phyloP scores from a whole-genome alignment of 2,113 vertebrate genomes.

The Mesitornis unicolor region DNA sequence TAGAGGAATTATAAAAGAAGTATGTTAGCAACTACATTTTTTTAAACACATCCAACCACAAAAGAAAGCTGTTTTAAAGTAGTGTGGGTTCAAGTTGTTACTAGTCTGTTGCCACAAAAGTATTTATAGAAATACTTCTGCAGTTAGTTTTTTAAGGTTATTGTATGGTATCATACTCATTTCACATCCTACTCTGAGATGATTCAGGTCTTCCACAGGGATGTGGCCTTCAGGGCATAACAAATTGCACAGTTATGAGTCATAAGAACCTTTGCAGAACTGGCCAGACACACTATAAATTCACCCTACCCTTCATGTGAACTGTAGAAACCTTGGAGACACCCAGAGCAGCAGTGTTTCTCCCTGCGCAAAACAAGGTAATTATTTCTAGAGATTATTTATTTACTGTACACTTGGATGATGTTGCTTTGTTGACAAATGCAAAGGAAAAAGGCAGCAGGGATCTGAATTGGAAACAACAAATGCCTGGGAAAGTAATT shows the following conservation, averaged over 20 bases:
- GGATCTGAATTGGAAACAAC: neutral
- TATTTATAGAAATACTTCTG: slow-evolving; percentile 2
- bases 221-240: slow-evolving; percentile 4
- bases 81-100: neutral
- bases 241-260: slow-evolving; percentile 24
- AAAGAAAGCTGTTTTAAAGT: neutral
- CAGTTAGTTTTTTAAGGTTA: slow-evolving; percentile 11
- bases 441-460: neutral
- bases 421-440: neutral
- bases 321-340: slow-evolving; percentile 16
- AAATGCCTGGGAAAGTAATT: neutral
- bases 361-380: slow-evolving; percentile 18
- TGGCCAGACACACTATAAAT: slow-evolving; percentile 44
- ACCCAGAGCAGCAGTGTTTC: neutral
- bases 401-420: neutral
- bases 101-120: slow-evolving; percentile 1
- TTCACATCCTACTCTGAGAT: slow-evolving; percentile 25
- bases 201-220: slow-evolving; percentile 50
- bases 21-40: neutral
- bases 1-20: neutral
- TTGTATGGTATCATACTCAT: neutral
- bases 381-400: neutral
- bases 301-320: neutral
- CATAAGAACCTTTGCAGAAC: slow-evolving; percentile 34
- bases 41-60: neutral